Evolutionary conservation across 2,113 vertebrate species (phyloP), one percentile per base, ranked within the genome.

Genomic region (Benitochromis conjunctus): DNA sequence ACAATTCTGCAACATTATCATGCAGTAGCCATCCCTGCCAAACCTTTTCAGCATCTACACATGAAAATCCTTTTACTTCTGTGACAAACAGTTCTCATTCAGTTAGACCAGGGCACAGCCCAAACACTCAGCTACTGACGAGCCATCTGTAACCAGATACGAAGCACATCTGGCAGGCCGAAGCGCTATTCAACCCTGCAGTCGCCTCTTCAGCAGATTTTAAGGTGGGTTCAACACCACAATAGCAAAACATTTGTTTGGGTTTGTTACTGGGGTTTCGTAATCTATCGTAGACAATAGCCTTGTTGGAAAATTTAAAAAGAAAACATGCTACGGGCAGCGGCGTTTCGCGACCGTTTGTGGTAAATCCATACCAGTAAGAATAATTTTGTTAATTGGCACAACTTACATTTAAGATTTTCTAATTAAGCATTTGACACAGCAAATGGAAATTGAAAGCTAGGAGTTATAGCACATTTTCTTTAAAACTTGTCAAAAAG

Each of bases 141-240:
- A 95, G 96, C 95, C 96, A 84, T 66, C 69, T 85, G 96, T 93
- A 97, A 97, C 92, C 92, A 90, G 95, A 97, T 94, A 95, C 95
- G 94, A 90, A 89, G 83, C 91, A 95, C 95, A 96, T 94, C 95
- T 95, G 94, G 92, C 83, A 89, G 83, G 57, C 88, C 31, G 41
- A 87, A 92, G 88, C 86, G 83, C 87, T 69, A 16, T 89, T 90
- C 86, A 89, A 89, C 86, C 60, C 57, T 41, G 31, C 36, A 83
- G 58, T 53, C 79, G 80, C 86, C 86, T 84, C 86, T 82, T 92
- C 82, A 87, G 83, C 82, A 89, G 89, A 91, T 92, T 90, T 91
- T 43, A 91, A 81, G 38, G 83, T 41, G 81, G 26, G 89, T 81
- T 84, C 81, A 91, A 83, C 36, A 58, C 48, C 55, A 41, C 80